These are phyloP conservation scores for Pantherophis vulpinus DNA, from an alignment of 2,797 vertebrate species.

Conservation along the genomic window DNA sequence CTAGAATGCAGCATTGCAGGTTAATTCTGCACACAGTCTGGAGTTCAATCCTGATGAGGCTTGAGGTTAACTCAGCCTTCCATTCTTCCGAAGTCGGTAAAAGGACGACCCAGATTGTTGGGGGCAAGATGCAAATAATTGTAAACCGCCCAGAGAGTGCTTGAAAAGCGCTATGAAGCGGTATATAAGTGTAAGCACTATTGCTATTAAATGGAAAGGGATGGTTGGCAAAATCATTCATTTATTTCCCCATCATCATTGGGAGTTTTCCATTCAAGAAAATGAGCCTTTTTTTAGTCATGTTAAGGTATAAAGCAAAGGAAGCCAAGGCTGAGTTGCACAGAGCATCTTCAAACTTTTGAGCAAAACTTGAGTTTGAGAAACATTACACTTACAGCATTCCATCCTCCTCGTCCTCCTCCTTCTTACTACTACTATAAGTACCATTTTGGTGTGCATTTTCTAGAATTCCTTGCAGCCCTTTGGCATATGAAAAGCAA, in stretches of 20 bases:
- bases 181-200: not conserved
- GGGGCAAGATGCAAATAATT: not conserved
- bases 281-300: not conserved
- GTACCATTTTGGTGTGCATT: not conserved
- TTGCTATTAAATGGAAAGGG: not conserved
- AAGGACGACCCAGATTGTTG: not conserved
- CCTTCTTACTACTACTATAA: not conserved
- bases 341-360: not conserved
- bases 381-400: not conserved
- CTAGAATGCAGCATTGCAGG: not conserved
- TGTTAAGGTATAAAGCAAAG: not conserved
- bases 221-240: not conserved
- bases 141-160: not conserved
- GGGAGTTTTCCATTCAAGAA: constrained; percentile 6
- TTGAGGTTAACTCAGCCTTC: not conserved
- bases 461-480: constrained; percentile 63
- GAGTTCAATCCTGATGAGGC: not conserved
- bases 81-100: not conserved
- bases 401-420: not conserved
- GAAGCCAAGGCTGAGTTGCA: not conserved
- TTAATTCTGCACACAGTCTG: not conserved
- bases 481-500: constrained; percentile 74
- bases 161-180: not conserved
- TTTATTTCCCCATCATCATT: not conserved
- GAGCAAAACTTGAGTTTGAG: not conserved